These are phyloP conservation scores for Spinus olivaceus DNA, from an alignment of 2,797 vertebrate genomes.

Conservation along the genomic window DNA sequence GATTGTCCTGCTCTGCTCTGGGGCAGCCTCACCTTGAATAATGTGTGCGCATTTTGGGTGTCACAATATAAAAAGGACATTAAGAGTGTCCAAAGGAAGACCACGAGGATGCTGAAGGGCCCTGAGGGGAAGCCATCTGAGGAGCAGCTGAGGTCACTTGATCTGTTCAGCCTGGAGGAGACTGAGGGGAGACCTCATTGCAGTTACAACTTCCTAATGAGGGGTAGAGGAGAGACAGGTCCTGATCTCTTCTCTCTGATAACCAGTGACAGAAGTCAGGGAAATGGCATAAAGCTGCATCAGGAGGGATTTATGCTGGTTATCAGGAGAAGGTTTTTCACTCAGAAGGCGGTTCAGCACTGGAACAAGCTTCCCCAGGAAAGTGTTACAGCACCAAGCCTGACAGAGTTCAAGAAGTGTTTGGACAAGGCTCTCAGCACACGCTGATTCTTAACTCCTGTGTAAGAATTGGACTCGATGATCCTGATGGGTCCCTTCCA, in stretches of 20 bases:
- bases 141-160: neutral
- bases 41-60: neutral
- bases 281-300: neutral
- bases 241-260: neutral
- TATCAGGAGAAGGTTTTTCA: neutral
- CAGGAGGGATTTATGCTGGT: neutral
- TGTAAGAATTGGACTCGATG: neutral
- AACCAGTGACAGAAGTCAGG: neutral
- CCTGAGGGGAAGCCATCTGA: neutral
- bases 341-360: neutral
- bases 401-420: neutral
- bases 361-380: neutral
- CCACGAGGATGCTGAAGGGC: neutral
- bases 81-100: neutral
- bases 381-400: neutral
- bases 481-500: neutral
- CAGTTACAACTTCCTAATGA: neutral
- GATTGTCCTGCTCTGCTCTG: neutral
- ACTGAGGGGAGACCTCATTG: neutral
- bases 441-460: neutral
- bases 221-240: neutral
- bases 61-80: neutral
- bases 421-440: neutral
- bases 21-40: fast-evolving
- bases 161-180: neutral